Base-by-base conservation (phyloP, 1,140 invertebrate species). In the Littorina saxatilis region DNA sequence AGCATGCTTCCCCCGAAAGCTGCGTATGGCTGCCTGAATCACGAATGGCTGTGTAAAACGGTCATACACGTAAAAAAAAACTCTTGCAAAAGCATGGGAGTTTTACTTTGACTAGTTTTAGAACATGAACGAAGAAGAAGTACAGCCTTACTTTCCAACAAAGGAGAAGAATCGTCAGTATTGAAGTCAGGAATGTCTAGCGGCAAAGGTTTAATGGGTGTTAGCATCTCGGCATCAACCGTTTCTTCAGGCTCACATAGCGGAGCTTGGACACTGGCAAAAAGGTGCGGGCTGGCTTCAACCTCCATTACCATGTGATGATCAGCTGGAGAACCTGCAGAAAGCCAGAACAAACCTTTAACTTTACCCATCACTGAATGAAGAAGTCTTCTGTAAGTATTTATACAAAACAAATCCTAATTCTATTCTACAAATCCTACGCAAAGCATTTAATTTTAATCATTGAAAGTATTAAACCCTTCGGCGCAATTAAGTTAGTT, bases 161-260 rank as follows among this genome's bases (percentile, higher is more conserved):
- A 39, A 29, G 29, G 50, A 9, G 47, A 76, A 20, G 5, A 11
- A 76, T 76, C 74, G 4, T 58, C 55, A 20, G 50, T 29, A 40
- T 68, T 32, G 66, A 68, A 39, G 66, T 37, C 35, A 39, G 66
- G 66, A 35, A 68, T 68, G 66, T 68, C 66, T 20, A 17, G 9
- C 13, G 39, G 17, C 3, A 35, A 0, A 23, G 66, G 66, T 68
- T 68, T 68, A 20, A 23, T 32, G 5, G 66, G 66, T 0, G 66
- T 68, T 32, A 23, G 15, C 66, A 68, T 68, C 29, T 37, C 66
- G 35, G 66, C 66, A 68, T 68, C 66, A 17, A 32, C 35, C 2
- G 13, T 68, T 13, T 68, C 66, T 23, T 68, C 66, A 3, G 66
- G 66, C 66, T 39, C 17, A 68, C 35, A 20, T 17, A 40, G 66